Evolutionary conservation across 2,113 vertebrate genomes (phyloP).

Genomic region (Redunca redunca): DNA sequence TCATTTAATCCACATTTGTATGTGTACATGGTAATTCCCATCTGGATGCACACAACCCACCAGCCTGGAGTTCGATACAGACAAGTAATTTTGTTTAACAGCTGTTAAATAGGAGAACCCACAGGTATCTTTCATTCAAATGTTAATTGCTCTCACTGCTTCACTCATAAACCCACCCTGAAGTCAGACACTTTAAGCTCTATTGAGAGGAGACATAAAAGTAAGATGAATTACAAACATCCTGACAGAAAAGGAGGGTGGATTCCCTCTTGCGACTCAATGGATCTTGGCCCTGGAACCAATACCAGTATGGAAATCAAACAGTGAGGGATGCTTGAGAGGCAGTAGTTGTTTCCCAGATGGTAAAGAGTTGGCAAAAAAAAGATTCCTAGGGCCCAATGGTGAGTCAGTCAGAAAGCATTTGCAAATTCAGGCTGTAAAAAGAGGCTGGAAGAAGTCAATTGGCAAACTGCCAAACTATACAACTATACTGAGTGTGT

Average conservation of each 20-base stretch:
- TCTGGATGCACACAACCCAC: constrained; percentile 60
- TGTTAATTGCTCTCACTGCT: constrained; percentile 78
- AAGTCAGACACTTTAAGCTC: constrained; percentile 62
- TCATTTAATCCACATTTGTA: constrained; percentile 32
- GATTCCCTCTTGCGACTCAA: background rate
- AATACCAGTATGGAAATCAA: constrained; percentile 2
- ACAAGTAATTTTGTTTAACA: constrained; percentile 78
- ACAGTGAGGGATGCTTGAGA: background rate
- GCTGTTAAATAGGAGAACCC: constrained; percentile 79
- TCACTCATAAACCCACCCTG: constrained; percentile 69
- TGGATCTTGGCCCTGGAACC: background rate
- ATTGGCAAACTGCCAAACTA: background rate
- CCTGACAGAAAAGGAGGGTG: constrained; percentile 23
- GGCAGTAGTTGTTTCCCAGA: background rate
- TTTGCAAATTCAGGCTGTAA: constrained; percentile 7
- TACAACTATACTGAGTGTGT: background rate
- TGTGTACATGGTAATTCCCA: constrained; percentile 43
- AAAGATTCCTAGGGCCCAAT: background rate
- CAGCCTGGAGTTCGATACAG: constrained; percentile 33
- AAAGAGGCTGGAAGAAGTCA: background rate
- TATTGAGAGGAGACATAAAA: constrained; percentile 63
- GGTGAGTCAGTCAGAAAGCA: background rate
- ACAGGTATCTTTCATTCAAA: constrained; percentile 80
- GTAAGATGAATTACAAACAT: constrained; percentile 35
- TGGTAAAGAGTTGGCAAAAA: background rate